Evolutionary conservation across 2,888 invertebrate species (phyloP).

Genomic region (Endotricha flammealis): DNA sequence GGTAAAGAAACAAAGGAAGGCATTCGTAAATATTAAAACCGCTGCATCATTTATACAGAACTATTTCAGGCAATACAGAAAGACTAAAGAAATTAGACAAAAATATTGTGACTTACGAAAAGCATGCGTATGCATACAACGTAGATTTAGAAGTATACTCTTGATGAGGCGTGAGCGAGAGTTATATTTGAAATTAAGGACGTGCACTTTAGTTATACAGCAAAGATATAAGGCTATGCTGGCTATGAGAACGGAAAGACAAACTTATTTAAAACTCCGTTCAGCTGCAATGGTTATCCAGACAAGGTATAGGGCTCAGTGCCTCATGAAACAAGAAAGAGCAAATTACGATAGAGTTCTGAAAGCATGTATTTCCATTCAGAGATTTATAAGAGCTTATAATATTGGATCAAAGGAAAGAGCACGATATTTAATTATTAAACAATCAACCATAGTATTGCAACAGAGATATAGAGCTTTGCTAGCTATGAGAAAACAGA

Average conservation of each 20-base stretch:
- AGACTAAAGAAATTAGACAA: slow-evolving; percentile 34
- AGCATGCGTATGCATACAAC: slow-evolving; percentile 59
- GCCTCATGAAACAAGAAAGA: slow-evolving; percentile 46
- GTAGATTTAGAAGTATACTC: slow-evolving; percentile 42
- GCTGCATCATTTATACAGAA: slow-evolving; percentile 35
- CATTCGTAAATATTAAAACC: slow-evolving; percentile 33
- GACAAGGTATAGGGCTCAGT: slow-evolving; percentile 49
- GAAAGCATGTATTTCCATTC: slow-evolving; percentile 52
- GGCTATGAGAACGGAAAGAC: slow-evolving; percentile 42
- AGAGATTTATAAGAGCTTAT: slow-evolving; percentile 53
- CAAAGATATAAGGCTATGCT: slow-evolving; percentile 49
- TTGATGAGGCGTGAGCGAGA: slow-evolving; percentile 48
- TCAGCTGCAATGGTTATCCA: slow-evolving; percentile 36
- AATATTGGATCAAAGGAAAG: slow-evolving; percentile 36
- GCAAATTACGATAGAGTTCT: slow-evolving; percentile 45
- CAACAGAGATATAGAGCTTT: slow-evolving; percentile 51
- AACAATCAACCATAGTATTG: slow-evolving; percentile 31
- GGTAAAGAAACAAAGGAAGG: slow-evolving; percentile 33
- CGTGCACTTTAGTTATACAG: slow-evolving; percentile 45
- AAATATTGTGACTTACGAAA: slow-evolving; percentile 50
- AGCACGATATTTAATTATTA: slow-evolving; percentile 41
- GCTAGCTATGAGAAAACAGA: slow-evolving; percentile 40
- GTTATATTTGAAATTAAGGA: slow-evolving; percentile 43
- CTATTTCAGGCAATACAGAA: slow-evolving; percentile 38
- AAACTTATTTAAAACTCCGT: slow-evolving; percentile 34